Conservation (phyloP, 2,888 invertebrate genomes). For the Carpatolechia fugitivella region DNA sequence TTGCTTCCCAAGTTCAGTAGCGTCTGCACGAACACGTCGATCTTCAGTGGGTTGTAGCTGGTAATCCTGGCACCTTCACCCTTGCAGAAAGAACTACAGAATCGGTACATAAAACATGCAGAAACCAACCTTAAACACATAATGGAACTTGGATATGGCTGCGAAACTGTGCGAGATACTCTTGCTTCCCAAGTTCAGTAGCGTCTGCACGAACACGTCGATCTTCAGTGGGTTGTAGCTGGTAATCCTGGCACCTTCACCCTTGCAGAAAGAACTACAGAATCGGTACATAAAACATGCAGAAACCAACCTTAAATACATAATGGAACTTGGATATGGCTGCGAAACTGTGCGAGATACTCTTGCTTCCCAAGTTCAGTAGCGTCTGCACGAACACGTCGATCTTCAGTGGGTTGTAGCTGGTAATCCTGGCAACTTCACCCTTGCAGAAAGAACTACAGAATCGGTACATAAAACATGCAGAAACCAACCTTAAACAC, state of each 20-base stretch:
- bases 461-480: background rate
- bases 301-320: slow-evolving; percentile 87
- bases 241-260: slow-evolving; percentile 81
- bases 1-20: slow-evolving; percentile 95
- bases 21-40: slow-evolving; percentile 98
- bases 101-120: background rate
- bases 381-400: slow-evolving; percentile 98
- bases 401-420: slow-evolving; percentile 95
- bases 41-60: slow-evolving; percentile 94
- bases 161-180: slow-evolving; percentile 99
- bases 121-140: slow-evolving; percentile 88
- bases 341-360: slow-evolving; percentile 98
- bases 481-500: slow-evolving; percentile 86
- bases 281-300: background rate
- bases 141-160: slow-evolving; percentile 97
- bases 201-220: slow-evolving; percentile 97
- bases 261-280: slow-evolving; percentile 80
- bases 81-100: no score
- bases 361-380: slow-evolving; percentile 95
- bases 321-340: slow-evolving; percentile 98
- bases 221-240: slow-evolving; percentile 95
- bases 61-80: slow-evolving; percentile 77
- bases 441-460: slow-evolving; percentile 81
- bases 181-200: slow-evolving; percentile 95
- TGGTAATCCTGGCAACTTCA: slow-evolving; percentile 81